phyloP scores from a whole-genome alignment of 2,113 vertebrate genomes.

The Ophiodon elongatus region DNA sequence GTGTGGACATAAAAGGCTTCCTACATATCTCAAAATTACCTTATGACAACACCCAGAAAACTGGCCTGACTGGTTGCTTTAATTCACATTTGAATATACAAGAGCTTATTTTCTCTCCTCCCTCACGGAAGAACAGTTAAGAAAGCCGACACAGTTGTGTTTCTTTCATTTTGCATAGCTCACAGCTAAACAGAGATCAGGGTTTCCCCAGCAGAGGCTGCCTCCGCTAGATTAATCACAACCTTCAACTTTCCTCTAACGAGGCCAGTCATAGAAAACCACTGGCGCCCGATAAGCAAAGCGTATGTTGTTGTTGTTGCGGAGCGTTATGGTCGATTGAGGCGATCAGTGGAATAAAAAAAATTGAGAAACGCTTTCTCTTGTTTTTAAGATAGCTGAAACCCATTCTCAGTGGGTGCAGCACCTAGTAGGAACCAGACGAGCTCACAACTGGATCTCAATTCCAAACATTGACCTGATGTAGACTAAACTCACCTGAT shows the following conservation, averaged over 20 bases:
- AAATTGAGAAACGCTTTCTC: not conserved
- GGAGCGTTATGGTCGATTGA: not conserved
- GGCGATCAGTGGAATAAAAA: not conserved
- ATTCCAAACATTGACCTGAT: not conserved
- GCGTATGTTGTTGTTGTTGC: not conserved
- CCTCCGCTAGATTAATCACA: not conserved
- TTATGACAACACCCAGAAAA: constrained; percentile 6
- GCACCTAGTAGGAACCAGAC: not conserved
- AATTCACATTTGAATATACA: not conserved
- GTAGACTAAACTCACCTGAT: constrained; percentile 88
- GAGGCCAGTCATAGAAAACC: not conserved
- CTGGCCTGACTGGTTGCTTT: constrained; percentile 1
- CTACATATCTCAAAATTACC: not conserved
- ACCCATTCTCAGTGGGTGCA: not conserved
- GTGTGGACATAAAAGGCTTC: not conserved
- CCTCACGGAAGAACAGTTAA: not conserved
- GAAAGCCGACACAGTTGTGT: not conserved
- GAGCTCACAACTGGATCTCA: not conserved
- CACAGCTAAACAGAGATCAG: rapidly evolving
- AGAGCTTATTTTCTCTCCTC: not conserved
- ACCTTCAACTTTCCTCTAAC: constrained; percentile 9
- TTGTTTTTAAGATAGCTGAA: not conserved
- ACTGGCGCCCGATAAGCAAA: not conserved
- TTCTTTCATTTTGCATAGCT: not conserved
- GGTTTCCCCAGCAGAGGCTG: not conserved